Conservation (phyloP, 2,888 invertebrate genomes). For the Lamellibrachia columna region DNA sequence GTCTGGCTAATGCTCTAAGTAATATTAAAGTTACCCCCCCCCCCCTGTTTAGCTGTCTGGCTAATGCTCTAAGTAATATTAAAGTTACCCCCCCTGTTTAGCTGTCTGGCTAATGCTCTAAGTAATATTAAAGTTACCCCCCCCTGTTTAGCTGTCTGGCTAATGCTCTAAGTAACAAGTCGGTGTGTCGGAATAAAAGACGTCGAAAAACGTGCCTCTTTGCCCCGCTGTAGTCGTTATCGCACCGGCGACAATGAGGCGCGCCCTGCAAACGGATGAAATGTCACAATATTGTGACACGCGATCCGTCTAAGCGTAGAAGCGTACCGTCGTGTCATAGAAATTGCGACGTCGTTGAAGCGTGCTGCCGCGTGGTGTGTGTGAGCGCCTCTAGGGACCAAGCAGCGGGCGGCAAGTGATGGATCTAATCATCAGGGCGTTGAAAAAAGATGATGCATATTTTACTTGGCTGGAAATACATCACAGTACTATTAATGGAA, state of each 20-base stretch:
- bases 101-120: too few species aligned
- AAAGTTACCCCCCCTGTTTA: too few species aligned
- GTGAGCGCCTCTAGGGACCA: background rate
- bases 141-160: background rate
- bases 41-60: background rate
- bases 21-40: too few species aligned
- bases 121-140: too few species aligned
- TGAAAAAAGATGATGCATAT: background rate
- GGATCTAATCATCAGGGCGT: background rate
- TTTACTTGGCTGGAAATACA: background rate
- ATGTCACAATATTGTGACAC: constrained; percentile 6
- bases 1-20: background rate
- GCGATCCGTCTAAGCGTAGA: background rate
- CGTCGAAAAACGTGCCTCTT: background rate
- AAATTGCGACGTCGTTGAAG: background rate
- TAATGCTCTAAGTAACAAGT: background rate
- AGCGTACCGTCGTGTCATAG: background rate
- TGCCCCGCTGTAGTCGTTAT: background rate
- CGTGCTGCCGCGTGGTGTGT: background rate
- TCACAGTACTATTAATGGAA: background rate
- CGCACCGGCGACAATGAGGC: background rate
- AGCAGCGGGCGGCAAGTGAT: background rate
- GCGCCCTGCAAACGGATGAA: background rate
- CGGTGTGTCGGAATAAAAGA: background rate
- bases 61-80: background rate